A percentile compares a stretch with the other conserved stretches of the same genome.
Conservation (phyloP, 2,888 invertebrate genomes). For the Noctua janthina region DNA sequence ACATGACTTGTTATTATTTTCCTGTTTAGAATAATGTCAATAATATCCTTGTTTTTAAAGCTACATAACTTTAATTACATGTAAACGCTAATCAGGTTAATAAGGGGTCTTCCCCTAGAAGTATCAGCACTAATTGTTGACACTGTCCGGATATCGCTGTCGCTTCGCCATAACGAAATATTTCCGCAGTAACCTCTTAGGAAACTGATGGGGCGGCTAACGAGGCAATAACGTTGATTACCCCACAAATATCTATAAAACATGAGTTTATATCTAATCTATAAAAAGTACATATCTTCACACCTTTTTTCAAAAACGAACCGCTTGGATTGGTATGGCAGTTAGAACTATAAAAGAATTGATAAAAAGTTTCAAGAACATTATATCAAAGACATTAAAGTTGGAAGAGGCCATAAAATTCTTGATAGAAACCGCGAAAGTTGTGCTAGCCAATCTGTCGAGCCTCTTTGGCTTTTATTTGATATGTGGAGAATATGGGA, state of each 20-base stretch:
- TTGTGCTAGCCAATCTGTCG: slow-evolving; percentile 49
- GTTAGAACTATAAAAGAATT: slow-evolving; percentile 34
- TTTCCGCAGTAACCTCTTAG: slow-evolving; percentile 15
- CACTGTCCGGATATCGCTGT: slow-evolving; percentile 32
- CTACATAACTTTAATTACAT: neutral
- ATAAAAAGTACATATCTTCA: neutral
- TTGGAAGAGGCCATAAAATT: slow-evolving; percentile 48
- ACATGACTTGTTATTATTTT: slow-evolving; percentile 19
- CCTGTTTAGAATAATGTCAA: slow-evolving; percentile 23
- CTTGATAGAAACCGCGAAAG: slow-evolving; percentile 42
- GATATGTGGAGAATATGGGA: slow-evolving; percentile 35
- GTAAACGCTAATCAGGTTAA: neutral
- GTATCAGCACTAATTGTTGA: slow-evolving; percentile 19
- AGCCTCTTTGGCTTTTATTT: slow-evolving; percentile 21
- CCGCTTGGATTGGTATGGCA: slow-evolving; percentile 11
- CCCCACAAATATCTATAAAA: neutral
- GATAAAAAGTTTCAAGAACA: slow-evolving; percentile 57
- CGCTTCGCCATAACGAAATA: slow-evolving; percentile 12
- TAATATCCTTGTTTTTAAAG: slow-evolving; percentile 17
- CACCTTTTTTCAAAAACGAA: slow-evolving; percentile 3
- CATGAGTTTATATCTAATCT: neutral
- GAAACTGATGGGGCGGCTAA: slow-evolving; percentile 14
- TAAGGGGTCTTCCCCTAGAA: neutral
- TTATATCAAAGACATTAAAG: slow-evolving; percentile 35
- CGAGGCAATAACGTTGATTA: neutral